Evolutionary conservation across 1,140 invertebrate genomes (phyloP), one percentile per base, ranked within the genome.

Genomic region (Matsumurasca onukii): DNA sequence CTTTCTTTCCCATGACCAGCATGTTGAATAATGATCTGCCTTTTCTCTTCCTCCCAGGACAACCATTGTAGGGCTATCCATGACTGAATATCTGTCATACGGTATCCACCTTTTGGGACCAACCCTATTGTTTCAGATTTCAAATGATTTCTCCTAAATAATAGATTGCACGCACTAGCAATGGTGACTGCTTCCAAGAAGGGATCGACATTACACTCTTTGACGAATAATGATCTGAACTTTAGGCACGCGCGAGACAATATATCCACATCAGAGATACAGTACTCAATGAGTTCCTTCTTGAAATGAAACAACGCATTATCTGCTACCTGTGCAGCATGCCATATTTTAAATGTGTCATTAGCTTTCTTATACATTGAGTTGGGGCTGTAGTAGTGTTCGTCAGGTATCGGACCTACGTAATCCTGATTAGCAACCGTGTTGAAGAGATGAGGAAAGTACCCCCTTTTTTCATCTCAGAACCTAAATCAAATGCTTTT

Each of bases 381-480:
- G 48, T 69, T 51, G 25, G 25, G 63, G 29, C 49, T 31, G 31
- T 69, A 69, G 51, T 55, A 66, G n/a, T 69, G 25, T 57, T 66
- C 66, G n/a, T 31, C 45, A 1, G 68, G 68, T 20, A 69, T 69
- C 1, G 57, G 68, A n/a, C 68, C 68, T 2, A 69, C 62, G 25
- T 66, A 69, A 66, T 69, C 66, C 55, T 69, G 34, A 66, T 69
- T 69, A 24, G 45, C 68, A 25, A 51, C 31, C 1, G 68, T 66
- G 62, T 61, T 61, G 24, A 61, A 61, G 15, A 61, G 12, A 31
- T 61, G 57, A 5, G 57, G 68, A 25, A 69, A 69, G 49, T 69
- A 69, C 13, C 68, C 68, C 29, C 66, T 69, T 51, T 69, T 69
- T 49, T 65, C n/a, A n/a, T 45, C 52, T 69, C 68, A 25, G 45